These are phyloP conservation scores for Pedionomus torquatus DNA, from an alignment of 2,113 vertebrate species.

Conservation along the genomic window DNA sequence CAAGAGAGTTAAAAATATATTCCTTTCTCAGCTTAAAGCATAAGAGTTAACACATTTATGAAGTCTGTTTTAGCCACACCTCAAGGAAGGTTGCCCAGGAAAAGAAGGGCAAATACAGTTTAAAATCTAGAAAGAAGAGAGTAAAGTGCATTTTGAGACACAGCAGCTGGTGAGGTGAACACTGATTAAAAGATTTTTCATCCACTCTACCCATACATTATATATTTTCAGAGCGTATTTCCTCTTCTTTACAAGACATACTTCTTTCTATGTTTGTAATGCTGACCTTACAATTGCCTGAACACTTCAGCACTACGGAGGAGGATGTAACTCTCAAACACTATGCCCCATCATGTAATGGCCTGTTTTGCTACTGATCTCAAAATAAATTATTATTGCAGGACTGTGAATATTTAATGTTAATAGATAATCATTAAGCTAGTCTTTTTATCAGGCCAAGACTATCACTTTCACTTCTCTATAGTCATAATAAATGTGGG, in stretches of 20 bases:
- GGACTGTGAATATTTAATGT: not conserved
- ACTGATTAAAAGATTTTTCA: not conserved
- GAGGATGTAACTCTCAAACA: not conserved
- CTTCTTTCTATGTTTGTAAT: not conserved
- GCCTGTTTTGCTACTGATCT: not conserved
- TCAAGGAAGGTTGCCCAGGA: not conserved
- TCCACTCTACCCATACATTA: not conserved
- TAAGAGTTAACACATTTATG: not conserved
- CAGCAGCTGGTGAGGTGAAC: not conserved
- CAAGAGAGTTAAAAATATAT: not conserved
- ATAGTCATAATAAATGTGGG: not conserved
- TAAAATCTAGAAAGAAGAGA: not conserved
- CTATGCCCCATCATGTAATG: not conserved
- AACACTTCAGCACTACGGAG: not conserved
- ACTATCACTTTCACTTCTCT: not conserved
- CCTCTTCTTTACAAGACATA: not conserved
- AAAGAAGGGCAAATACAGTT: not conserved
- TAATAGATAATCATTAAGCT: not conserved
- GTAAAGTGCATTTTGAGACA: not conserved
- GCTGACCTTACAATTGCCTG: not conserved
- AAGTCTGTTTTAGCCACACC: not conserved
- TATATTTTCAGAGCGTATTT: not conserved
- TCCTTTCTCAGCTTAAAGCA: not conserved
- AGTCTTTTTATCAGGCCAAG: not conserved
- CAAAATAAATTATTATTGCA: not conserved